A percentile compares a stretch with the other conserved stretches of the same genome.
phyloP scores from a whole-genome alignment of 2,113 vertebrate species.

The pig (Sus scrofa) region T2T-Sscrofa CM000818.6:5848001-5848500 shows the following conservation, averaged over 20 bases:
- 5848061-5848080: not conserved
- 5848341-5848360: not conserved
- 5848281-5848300: not conserved
- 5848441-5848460: slow-evolving; percentile 58
- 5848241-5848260: not conserved
- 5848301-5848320: slow-evolving; percentile 49
- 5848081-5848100: not conserved
- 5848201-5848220: not conserved
- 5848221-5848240: not conserved
- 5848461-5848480: slow-evolving; percentile 80
- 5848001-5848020: slow-evolving; percentile 18
- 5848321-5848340: slow-evolving; percentile 78
- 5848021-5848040: not conserved
- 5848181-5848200: not conserved
- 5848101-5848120: not conserved
- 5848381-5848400: slow-evolving; percentile 55
- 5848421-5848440: slow-evolving; percentile 57
- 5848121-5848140: slow-evolving; percentile 2
- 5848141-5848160: not conserved
- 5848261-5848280: not conserved
- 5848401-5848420: slow-evolving; percentile 74
- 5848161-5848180: not conserved
- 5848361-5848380: not conserved
- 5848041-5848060: not conserved
- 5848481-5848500: slow-evolving; percentile 80